These are phyloP conservation scores for Dreissena rostriformis DNA, from an alignment of 1,140 invertebrate genomes.

Conservation along the genomic window DNA sequence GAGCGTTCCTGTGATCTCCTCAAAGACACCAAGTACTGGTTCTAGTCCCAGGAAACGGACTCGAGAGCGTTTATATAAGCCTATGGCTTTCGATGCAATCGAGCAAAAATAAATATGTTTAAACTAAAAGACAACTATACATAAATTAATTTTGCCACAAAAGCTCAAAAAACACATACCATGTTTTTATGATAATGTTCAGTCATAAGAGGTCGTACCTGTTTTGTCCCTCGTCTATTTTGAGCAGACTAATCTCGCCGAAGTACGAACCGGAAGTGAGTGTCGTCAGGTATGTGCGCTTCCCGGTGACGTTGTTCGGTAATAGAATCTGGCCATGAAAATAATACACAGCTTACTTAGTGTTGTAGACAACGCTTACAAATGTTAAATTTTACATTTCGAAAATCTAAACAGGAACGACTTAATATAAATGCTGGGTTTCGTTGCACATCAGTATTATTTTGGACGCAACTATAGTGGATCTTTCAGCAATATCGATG, in stretches of 20 bases:
- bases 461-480: neutral
- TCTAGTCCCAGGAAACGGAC: too few relatives aligned
- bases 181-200: neutral
- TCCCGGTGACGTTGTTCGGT: conserved; percentile 86
- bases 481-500: neutral
- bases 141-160: too few relatives aligned
- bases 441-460: neutral
- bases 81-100: too few relatives aligned
- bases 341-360: neutral
- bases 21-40: too few relatives aligned
- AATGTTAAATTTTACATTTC: neutral
- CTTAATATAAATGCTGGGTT: conserved; percentile 53
- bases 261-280: conserved; percentile 99
- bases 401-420: neutral
- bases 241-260: conserved; percentile 97
- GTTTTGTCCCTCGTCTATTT: conserved; percentile 94
- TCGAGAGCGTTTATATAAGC: too few relatives aligned
- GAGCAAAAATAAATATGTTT: too few relatives aligned
- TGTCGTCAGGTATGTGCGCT: conserved; percentile 89
- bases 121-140: too few relatives aligned
- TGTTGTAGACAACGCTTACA: neutral
- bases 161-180: neutral
- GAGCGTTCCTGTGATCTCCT: too few relatives aligned
- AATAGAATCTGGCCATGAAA: conserved; percentile 65
- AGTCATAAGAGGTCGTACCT: conserved; percentile 85